Percentiles rank a stretch among this genome's conserved stretches.
Evolutionary conservation across 2,797 vertebrate species (phyloP).

Genomic region (Sebastes nivosus): DNA sequence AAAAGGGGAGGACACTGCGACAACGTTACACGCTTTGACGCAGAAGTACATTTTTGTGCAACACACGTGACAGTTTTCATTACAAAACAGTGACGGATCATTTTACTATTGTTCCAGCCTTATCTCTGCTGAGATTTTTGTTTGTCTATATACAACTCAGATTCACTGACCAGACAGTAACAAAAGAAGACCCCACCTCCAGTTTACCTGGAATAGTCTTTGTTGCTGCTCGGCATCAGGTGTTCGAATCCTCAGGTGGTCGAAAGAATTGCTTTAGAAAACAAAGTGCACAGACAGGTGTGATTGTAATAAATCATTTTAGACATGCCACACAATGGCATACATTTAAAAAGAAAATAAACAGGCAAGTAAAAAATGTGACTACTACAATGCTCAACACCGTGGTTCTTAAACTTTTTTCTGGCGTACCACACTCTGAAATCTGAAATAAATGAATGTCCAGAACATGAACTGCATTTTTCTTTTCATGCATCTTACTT

Average conservation of each 20-base stretch:
- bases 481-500: neutral
- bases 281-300: neutral
- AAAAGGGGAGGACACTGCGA: neutral
- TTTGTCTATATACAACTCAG: neutral
- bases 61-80: neutral
- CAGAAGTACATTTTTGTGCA: slow-evolving; percentile 18
- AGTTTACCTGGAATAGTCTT: neutral
- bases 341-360: too few relatives aligned
- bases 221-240: neutral
- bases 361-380: neutral
- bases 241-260: neutral
- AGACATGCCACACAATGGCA: neutral
- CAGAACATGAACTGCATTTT: neutral
- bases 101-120: neutral
- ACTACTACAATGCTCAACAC: neutral
- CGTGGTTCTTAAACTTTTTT: neutral
- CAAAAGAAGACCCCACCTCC: neutral
- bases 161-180: neutral
- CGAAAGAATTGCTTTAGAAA: neutral
- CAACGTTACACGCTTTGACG: neutral
- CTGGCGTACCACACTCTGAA: neutral
- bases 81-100: neutral
- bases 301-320: neutral
- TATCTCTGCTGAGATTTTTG: neutral
- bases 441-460: neutral